These are phyloP conservation scores for Drosophila fuyamai DNA, from an alignment of 1,140 invertebrate species.

Conservation along the genomic window DNA sequence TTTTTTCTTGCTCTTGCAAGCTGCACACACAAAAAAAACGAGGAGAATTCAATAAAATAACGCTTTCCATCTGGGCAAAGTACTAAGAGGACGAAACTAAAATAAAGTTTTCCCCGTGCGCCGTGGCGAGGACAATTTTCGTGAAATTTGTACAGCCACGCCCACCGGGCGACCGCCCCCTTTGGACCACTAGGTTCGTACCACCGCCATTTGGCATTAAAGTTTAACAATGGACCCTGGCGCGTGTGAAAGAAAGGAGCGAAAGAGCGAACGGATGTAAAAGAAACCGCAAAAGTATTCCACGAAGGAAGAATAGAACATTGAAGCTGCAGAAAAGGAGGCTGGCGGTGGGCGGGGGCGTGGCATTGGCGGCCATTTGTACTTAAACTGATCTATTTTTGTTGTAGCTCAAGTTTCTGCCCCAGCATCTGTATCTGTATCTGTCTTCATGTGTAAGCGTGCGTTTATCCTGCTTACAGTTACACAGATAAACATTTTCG, in stretches of 20 bases:
- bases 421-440: neutral
- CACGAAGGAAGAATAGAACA: conserved; percentile 8
- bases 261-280: conserved; percentile 31
- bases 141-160: conserved; percentile 68
- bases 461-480: conserved; percentile 72
- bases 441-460: conserved; percentile 34
- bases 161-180: conserved; percentile 19
- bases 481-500: conserved; percentile 73
- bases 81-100: conserved; percentile 41
- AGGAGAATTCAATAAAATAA: conserved; percentile 77
- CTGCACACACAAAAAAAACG: conserved; percentile 3
- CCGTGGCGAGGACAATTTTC: conserved; percentile 57
- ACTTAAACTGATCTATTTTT: conserved; percentile 77
- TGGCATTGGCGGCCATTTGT: conserved; percentile 59
- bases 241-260: conserved; percentile 50
- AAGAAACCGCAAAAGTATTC: conserved; percentile 67
- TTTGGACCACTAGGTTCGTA: neutral
- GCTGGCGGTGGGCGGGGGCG: neutral
- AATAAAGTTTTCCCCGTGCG: conserved; percentile 57
- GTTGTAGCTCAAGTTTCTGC: conserved; percentile 47
- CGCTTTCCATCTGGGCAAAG: conserved; percentile 62
- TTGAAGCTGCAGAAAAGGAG: conserved; percentile 10
- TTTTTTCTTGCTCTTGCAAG: conserved; percentile 37
- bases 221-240: conserved; percentile 69
- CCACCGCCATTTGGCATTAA: conserved; percentile 48